Conservation (phyloP, 2,888 invertebrate species). For the Alentia gelatinosa region DNA sequence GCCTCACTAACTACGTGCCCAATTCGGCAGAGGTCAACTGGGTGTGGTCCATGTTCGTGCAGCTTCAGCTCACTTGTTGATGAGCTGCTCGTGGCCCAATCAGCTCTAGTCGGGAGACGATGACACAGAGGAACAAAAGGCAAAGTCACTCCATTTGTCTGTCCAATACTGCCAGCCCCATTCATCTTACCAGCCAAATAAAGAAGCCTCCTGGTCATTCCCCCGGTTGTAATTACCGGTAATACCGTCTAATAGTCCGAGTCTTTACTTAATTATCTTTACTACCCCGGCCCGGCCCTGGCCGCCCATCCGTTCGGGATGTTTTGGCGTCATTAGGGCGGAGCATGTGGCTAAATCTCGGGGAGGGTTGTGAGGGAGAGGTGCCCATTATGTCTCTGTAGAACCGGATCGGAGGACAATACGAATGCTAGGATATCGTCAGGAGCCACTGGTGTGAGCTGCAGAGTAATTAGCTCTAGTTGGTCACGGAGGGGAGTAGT, state of each 20-base stretch:
- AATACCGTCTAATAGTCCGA: constrained; percentile 8
- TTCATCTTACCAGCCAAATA: neutral
- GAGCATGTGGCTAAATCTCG: neutral
- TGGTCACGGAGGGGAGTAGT: too few relatives aligned
- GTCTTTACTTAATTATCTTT: constrained; percentile 33
- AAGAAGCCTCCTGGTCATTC: constrained; percentile 14
- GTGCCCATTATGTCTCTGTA: neutral
- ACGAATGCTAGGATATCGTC: neutral
- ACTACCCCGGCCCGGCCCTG: neutral
- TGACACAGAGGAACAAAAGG: neutral
- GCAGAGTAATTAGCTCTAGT: neutral
- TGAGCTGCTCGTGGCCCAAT: neutral
- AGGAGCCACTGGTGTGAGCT: neutral
- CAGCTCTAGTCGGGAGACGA: neutral
- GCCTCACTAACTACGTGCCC: too few relatives aligned
- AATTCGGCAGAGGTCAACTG: too few relatives aligned
- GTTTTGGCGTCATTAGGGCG: neutral
- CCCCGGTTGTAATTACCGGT: neutral
- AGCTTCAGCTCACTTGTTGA: neutral
- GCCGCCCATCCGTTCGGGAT: neutral
- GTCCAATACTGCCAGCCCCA: neutral
- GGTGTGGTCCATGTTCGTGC: too few relatives aligned
- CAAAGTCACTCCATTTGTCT: constrained; percentile 9
- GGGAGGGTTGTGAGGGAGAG: neutral
- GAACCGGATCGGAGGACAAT: neutral